These are phyloP conservation scores for Ostrea denselamellosa DNA, from an alignment of 1,140 invertebrate genomes.

Conservation along the genomic window DNA sequence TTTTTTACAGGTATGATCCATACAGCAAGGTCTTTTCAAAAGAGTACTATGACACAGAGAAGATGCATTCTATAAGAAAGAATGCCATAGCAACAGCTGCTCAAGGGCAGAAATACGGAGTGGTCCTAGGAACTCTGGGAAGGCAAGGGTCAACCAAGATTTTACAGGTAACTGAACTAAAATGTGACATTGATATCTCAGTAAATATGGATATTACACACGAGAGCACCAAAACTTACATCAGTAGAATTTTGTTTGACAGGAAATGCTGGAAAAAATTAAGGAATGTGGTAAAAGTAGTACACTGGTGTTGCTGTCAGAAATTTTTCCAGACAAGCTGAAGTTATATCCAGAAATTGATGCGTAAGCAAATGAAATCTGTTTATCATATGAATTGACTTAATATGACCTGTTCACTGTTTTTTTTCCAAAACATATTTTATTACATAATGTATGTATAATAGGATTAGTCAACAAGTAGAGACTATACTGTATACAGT, in stretches of 20 bases:
- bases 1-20: constrained; percentile 92
- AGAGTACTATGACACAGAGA: constrained; percentile 93
- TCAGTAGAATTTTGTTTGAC: too few species aligned
- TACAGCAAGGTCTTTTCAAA: constrained; percentile 96
- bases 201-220: background rate
- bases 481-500: too few species aligned
- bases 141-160: constrained; percentile 87
- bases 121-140: constrained; percentile 97
- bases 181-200: background rate
- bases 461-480: too few species aligned
- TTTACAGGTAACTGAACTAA: constrained; percentile 70
- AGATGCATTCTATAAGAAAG: constrained; percentile 89
- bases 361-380: constrained; percentile 79
- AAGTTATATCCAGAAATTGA: constrained; percentile 89
- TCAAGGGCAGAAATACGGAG: constrained; percentile 85
- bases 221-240: background rate
- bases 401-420: background rate
- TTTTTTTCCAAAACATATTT: too few species aligned
- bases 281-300: constrained; percentile 83
- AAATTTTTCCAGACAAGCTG: constrained; percentile 97
- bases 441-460: too few species aligned
- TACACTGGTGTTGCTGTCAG: constrained; percentile 93
- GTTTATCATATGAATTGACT: background rate
- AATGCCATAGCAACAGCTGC: constrained; percentile 84
- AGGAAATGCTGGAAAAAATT: constrained; percentile 84